Conservation (phyloP, 1,140 invertebrate genomes). For the Drosophila sulfurigaster region DNA sequence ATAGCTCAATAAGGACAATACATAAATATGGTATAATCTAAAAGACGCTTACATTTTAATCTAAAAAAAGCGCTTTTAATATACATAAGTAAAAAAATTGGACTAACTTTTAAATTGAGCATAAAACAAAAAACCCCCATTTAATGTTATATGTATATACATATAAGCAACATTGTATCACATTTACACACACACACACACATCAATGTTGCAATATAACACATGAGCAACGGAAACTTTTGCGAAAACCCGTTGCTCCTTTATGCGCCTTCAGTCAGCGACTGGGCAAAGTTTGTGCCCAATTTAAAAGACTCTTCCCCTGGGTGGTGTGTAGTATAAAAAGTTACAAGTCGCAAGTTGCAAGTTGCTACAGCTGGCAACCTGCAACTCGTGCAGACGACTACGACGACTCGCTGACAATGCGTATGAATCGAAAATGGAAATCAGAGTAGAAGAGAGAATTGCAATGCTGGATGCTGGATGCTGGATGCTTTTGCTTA, state of each 20-base stretch:
- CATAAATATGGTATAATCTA: too few relatives aligned
- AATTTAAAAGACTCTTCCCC: slow-evolving; percentile 51
- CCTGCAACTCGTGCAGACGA: slow-evolving; percentile 58
- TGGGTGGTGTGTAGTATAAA: slow-evolving; percentile 13
- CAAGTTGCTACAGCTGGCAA: slow-evolving; percentile 42
- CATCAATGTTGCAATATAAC: slow-evolving; percentile 16
- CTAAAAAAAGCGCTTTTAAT: too few relatives aligned
- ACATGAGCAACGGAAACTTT: slow-evolving; percentile 35
- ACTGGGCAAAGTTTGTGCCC: slow-evolving; percentile 60
- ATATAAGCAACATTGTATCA: neutral
- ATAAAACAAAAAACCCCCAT: too few relatives aligned
- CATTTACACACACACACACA: neutral
- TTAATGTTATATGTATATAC: neutral
- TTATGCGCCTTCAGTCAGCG: slow-evolving; percentile 8
- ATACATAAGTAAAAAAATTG: too few relatives aligned
- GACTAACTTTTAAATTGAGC: too few relatives aligned
- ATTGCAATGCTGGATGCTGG: slow-evolving; percentile 1
- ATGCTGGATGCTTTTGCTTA: slow-evolving; percentile 15
- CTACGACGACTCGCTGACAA: slow-evolving; percentile 58
- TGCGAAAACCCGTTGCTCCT: slow-evolving; percentile 8
- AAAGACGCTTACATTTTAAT: too few relatives aligned
- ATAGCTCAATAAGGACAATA: too few relatives aligned
- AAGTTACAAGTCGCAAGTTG: slow-evolving; percentile 50
- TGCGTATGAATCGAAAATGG: slow-evolving; percentile 46
- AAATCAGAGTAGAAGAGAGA: neutral